Base-by-base conservation (phyloP, 2,797 vertebrate species). In the Lerista edwardsae region DNA sequence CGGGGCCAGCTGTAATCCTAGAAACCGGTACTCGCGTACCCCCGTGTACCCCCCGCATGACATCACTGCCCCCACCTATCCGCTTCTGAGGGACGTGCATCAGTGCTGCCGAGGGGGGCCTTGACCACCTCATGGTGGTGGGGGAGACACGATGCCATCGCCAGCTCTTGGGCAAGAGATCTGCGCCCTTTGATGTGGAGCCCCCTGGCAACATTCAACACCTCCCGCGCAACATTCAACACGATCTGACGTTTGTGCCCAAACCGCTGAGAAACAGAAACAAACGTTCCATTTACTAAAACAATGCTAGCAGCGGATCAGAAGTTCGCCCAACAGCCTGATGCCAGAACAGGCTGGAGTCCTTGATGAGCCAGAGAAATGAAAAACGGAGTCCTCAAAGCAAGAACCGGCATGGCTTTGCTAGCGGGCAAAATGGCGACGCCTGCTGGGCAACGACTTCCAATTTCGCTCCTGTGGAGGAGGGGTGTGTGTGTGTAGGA, bases 381-480 rank as follows among this genome's bases (percentile, higher is more conserved):
- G 44, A 19, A 0, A 11, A 51, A 29, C 41, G 34, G 5, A 27
- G n/a, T 41, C 0, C 64, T 17, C 3, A 82, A 27, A 55, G 31
- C 69, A 68, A 76, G 79, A 59, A 31, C 34, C 19, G 1, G 65
- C 34, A 84, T 5, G 74, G 72, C 75, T 85, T 87, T 87, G 14
- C 59, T 80, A 51, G 65, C 4, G 4, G 19, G 15, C 44, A 78
- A 72, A 75, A 51, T 85, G 65, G 76, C 76, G 34, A 62, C 76
- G 59, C 0, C 47, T 0, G 44, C 79, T 73, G 83, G 81, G 34
- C 62, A 39, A 41, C 55, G 9, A 90, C 73, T 78, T 82, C 75
- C 79, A 59, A 73, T 57, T 77, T 41, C 79, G 44, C 87, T 83
- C 81, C 80, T 82, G 75, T 41, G 57, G 9, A 62, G n/a, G 68